Evolutionary conservation across 1,140 invertebrate species (phyloP).

Genomic region (Trissolcus basalis): DNA sequence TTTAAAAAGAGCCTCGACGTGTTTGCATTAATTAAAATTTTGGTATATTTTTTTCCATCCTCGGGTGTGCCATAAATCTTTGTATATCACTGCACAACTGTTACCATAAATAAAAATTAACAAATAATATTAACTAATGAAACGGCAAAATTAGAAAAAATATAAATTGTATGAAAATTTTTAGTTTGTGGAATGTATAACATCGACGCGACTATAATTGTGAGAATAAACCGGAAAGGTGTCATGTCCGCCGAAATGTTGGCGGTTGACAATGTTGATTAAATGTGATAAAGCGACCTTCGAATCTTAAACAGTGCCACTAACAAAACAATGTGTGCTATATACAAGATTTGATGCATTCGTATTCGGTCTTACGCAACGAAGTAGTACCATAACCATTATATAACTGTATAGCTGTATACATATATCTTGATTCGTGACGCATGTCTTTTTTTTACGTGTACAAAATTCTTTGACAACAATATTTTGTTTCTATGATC

Average conservation of each 20-base stretch:
- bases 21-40: neutral
- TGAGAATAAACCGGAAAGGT: neutral
- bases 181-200: neutral
- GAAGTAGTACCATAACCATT: slow-evolving; percentile 48
- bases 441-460: slow-evolving; percentile 52
- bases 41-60: too few relatives aligned
- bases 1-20: neutral
- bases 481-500: slow-evolving; percentile 18
- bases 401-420: slow-evolving; percentile 43
- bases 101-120: too few relatives aligned
- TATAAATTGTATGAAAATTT: too few relatives aligned
- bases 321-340: slow-evolving; percentile 37
- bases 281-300: slow-evolving; percentile 35
- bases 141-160: too few relatives aligned
- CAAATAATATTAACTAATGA: too few relatives aligned
- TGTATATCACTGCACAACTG: too few relatives aligned
- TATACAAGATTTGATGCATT: slow-evolving; percentile 53
- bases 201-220: neutral
- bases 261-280: slow-evolving; percentile 11
- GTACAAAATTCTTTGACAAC: slow-evolving; percentile 33
- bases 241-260: neutral
- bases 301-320: slow-evolving; percentile 34
- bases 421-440: slow-evolving; percentile 52
- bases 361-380: slow-evolving; percentile 49
- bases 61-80: too few relatives aligned